Base-by-base conservation (phyloP, 2,888 invertebrate genomes). In the Mythimna loreyi region DNA sequence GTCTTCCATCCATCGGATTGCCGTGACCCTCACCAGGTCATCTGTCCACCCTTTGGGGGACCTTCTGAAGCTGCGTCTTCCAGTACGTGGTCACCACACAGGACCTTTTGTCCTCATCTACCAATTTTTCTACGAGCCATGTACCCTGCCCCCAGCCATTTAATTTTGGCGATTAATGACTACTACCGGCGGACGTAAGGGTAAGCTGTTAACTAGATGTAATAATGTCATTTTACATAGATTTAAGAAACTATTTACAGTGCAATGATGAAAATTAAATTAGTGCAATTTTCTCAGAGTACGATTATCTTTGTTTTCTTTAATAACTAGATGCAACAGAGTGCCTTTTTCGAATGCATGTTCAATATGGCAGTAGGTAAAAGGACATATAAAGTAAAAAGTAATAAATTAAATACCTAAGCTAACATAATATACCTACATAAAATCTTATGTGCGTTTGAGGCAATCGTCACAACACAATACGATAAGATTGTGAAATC, bases 401-500 rank as follows among this genome's bases (percentile, higher is more conserved):
- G 47, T 61, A 75, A 74, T 81, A 69, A 75, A 60, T 75, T 67
- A 65, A 77, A 81, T 63, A 72, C 67, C 79, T 78, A 79, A 78
- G 52, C 66, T 62, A 66, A 59, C 56, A 65, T 52, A 30, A 11
- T 36, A 36, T 40, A 40, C 16, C 16, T 40, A 28, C 49, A 52
- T 60, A 68, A 69, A 63, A 68, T 65, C 52, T 58, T 75, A 73
- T 45, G 63, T 66, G 64, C 50, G 61, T 70, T 72, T 67, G 47
- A 67, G 53, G 61, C 72, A 82, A 82, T 79, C 82, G 65, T 87
- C 82, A 85, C 83, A 83, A 85, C 81, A 86, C 75, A 82, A 81
- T 59, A 70, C 73, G 92, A 94, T 94, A 91, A 94, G 93, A 94
- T 93, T 91, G 86, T 78, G 83, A 86, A 91, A 91, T 92, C 91